Evolutionary conservation across 2,797 vertebrate genomes (phyloP).

Genomic region (Hippopotamyrus pictus): DNA sequence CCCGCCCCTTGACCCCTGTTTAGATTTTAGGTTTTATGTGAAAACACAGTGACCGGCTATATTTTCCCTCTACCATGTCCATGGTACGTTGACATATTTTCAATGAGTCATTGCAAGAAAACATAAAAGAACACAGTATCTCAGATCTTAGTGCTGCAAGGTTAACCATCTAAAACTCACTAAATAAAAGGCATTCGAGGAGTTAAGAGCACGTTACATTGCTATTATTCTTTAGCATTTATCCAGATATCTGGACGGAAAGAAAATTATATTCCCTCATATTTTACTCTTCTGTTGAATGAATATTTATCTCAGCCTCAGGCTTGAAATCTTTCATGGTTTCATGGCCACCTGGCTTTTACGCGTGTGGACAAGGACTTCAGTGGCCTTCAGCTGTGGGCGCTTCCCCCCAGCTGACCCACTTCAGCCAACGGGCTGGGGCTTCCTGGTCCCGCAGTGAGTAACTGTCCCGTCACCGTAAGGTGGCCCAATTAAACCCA

Average conservation of each 20-base stretch:
- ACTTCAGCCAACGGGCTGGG: background rate
- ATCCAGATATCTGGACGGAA: background rate
- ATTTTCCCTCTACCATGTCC: background rate
- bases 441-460: background rate
- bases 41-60: conserved; percentile 12
- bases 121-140: background rate
- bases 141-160: background rate
- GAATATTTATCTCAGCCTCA: background rate
- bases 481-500: background rate
- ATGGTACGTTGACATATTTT: background rate
- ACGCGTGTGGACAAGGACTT: too few species aligned
- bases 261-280: background rate
- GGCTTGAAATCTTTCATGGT: background rate
- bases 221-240: background rate
- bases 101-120: conserved; percentile 16
- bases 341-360: background rate
- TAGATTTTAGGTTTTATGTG: conserved; percentile 12
- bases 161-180: background rate
- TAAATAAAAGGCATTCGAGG: background rate
- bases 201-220: background rate
- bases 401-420: background rate
- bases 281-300: background rate
- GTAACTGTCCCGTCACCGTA: background rate
- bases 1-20: background rate
- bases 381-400: background rate